phyloP scores from a whole-genome alignment of 1,140 invertebrate species.

The Sinella curviseta region DNA sequence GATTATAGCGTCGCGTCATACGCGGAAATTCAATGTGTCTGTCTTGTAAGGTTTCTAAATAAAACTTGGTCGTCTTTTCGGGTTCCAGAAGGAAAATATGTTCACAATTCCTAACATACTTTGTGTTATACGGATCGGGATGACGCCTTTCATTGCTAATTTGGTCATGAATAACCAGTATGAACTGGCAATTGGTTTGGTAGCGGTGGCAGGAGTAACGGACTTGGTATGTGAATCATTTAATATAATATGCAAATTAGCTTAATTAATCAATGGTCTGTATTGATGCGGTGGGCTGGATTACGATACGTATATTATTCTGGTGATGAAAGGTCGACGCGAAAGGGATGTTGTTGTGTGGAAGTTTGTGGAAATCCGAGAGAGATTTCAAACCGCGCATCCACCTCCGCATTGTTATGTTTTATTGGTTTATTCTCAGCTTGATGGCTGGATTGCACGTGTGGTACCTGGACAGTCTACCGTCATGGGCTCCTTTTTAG shows the following conservation, averaged over 20 bases:
- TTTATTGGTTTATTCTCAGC: constrained; percentile 56
- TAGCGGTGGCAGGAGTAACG: constrained; percentile 76
- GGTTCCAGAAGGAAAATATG: constrained; percentile 70
- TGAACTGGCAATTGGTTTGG: constrained; percentile 68
- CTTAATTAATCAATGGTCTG: too few species aligned
- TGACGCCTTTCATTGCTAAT: constrained; percentile 84
- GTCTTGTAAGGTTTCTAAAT: neutral
- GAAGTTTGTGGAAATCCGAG: neutral
- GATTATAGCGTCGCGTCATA: too few species aligned
- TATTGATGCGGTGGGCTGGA: too few species aligned
- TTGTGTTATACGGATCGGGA: constrained; percentile 76
- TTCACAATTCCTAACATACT: constrained; percentile 90
- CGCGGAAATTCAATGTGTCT: neutral
- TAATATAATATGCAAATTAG: too few species aligned
- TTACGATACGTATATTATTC: neutral
- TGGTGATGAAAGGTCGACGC: neutral
- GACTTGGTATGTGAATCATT: constrained; percentile 85
- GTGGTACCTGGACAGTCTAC: constrained; percentile 86
- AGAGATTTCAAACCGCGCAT: neutral
- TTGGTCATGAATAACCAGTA: constrained; percentile 76
- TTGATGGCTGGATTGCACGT: constrained; percentile 95
- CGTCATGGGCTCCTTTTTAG: constrained; percentile 90
- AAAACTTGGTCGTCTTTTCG: neutral
- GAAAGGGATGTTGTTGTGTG: neutral
- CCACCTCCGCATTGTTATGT: too few species aligned